Base-by-base conservation (phyloP, 1,140 invertebrate genomes). In the Microplitis mediator region DNA sequence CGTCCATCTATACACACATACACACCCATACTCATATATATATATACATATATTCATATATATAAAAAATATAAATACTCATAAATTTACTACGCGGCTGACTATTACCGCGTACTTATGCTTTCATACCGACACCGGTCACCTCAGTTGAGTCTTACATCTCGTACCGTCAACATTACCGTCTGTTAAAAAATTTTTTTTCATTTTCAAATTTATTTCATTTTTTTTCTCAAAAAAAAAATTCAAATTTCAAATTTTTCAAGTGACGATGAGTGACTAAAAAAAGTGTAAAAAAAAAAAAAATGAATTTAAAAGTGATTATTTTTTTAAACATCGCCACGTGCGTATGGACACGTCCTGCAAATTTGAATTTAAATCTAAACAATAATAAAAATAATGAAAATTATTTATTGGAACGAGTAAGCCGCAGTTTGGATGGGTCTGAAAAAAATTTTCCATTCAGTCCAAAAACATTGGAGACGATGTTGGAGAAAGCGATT, bases 141-240 rank as follows among this genome's bases (percentile, higher is more conserved):
- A 79, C 77, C 84, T 87, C 84, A 87, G 85, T 87, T 85, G 84
- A 85, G 81, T 84, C 80, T 80, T 84, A 85, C 81, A 79, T 79
- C 83, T 87, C 85, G 83, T 79, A 77, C 78, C 77, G 84, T 82
- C 81, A 82, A 84, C 82, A 86, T 45, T 81, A 84, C 56, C 54
- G 54, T 58, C 23, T 31, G 14, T 16, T 58, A 5, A 58, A 58
- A 23, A 0, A 9, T 23, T 58, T 72, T 52, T 67, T 56, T 45
- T 45, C 6, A 11, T 45, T 39, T 39, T 39, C 23, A 23, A 1
- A 23, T 23, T 23, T 23, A 23, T 39, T 39, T 39, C 9, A 39
- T 39, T 39, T 39, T 39, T 45, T 23, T 23, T 23, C 2, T 23
- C 23, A 23, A 23, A 23, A 23, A 23, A 23, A 23, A 23, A 23